phyloP scores from a whole-genome alignment of 2,113 vertebrate species.

The Chloropsis cyanopogon region DNA sequence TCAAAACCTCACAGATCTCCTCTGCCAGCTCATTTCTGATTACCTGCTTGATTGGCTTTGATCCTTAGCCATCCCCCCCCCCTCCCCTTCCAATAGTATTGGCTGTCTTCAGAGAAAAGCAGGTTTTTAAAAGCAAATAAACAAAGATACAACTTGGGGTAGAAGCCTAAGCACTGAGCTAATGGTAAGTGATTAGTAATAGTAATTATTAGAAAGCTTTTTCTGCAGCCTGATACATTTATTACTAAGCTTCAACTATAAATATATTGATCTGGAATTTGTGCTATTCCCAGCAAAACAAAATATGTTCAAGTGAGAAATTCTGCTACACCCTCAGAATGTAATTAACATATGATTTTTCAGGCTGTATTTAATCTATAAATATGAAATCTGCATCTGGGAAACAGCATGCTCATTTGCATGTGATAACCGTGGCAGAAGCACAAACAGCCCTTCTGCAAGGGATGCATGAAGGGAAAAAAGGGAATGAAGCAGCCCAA shows the following conservation, averaged over 20 bases:
- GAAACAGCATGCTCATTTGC: slow-evolving; percentile 25
- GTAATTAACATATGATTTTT: slow-evolving; percentile 22
- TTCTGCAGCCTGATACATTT: background rate
- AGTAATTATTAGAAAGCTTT: background rate
- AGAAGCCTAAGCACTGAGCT: background rate
- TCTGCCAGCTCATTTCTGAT: background rate
- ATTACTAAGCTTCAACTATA: background rate
- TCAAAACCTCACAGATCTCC: background rate
- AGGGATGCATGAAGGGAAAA: background rate
- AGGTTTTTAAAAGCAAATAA: background rate
- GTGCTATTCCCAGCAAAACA: slow-evolving; percentile 30
- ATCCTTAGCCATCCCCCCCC: background rate
- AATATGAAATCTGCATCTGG: slow-evolving; percentile 29
- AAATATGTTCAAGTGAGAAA: slow-evolving; percentile 26
- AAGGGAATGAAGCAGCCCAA: background rate
- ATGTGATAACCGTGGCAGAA: background rate
- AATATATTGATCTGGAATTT: slow-evolving; percentile 9
- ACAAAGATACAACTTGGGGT: background rate
- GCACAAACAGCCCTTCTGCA: slow-evolving; percentile 1
- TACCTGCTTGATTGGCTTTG: background rate
- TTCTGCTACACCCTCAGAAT: background rate
- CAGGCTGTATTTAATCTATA: slow-evolving; percentile 35
- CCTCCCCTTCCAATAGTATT: background rate
- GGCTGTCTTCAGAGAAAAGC: background rate
- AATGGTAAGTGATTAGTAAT: background rate